Conservation (phyloP, 2,888 invertebrate species). For the Euzophera pinguis region DNA sequence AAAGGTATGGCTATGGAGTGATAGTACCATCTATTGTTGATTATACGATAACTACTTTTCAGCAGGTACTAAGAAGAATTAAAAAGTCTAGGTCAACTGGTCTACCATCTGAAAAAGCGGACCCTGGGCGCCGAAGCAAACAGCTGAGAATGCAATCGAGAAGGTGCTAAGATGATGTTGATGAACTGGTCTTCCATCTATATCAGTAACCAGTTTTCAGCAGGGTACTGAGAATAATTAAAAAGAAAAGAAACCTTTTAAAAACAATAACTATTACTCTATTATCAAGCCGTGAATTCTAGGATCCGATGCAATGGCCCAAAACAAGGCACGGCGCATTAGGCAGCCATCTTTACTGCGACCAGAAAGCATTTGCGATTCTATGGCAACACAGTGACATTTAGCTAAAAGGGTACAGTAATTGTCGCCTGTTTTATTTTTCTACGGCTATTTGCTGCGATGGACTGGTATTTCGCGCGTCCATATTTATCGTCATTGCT, state of each 20-base stretch:
- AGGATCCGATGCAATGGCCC: slow-evolving; percentile 14
- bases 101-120: too few species aligned
- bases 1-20: too few species aligned
- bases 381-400: slow-evolving; percentile 17
- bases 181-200: too few species aligned
- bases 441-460: slow-evolving; percentile 9
- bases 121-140: too few species aligned
- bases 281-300: slow-evolving; percentile 7
- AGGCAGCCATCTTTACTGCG: slow-evolving; percentile 8
- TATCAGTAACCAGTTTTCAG: too few species aligned
- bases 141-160: too few species aligned
- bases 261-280: not conserved
- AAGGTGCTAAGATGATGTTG: too few species aligned
- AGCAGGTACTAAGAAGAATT: too few species aligned
- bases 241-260: not conserved
- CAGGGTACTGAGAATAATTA: not conserved
- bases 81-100: too few species aligned
- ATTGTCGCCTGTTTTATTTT: slow-evolving; percentile 12
- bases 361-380: slow-evolving; percentile 13
- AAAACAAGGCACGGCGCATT: slow-evolving; percentile 13
- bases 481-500: slow-evolving; percentile 1
- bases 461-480: slow-evolving; percentile 8
- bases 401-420: slow-evolving; percentile 25
- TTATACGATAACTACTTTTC: too few species aligned
- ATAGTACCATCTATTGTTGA: too few species aligned